Conservation (phyloP, 2,113 vertebrate species). For the Thunnus maccoyii region DNA sequence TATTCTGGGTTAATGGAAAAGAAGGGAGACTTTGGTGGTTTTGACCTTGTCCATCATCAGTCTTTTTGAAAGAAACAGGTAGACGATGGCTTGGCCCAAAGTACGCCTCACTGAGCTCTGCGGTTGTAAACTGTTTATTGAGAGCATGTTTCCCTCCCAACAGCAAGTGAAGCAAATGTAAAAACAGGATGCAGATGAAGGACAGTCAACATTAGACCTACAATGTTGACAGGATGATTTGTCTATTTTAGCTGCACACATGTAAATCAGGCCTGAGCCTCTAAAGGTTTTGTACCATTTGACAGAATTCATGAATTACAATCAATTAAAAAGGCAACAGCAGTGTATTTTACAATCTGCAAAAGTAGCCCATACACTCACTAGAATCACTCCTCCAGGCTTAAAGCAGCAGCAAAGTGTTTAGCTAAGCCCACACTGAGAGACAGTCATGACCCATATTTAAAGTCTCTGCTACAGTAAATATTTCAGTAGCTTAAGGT, state of each 20-base stretch:
- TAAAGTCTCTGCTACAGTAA: conserved; percentile 28
- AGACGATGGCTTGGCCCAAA: not conserved
- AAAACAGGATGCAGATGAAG: conserved; percentile 36
- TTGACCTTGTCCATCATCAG: not conserved
- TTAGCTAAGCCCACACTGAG: conserved; percentile 14
- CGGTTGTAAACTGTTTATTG: conserved; percentile 47
- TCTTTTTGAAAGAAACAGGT: conserved; percentile 7
- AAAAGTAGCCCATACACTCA: conserved; percentile 21
- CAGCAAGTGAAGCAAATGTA: conserved; percentile 26
- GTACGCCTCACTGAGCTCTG: conserved; percentile 3
- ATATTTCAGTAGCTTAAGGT: conserved; percentile 32
- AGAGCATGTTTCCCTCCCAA: conserved; percentile 14
- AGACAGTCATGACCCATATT: conserved; percentile 18
- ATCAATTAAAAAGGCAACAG: conserved; percentile 41
- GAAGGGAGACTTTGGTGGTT: not conserved
- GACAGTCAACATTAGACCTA: conserved; percentile 1
- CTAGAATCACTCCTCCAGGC: not conserved
- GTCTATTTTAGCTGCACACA: conserved; percentile 60
- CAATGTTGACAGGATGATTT: not conserved
- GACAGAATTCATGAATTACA: conserved; percentile 35
- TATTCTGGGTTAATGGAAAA: not conserved
- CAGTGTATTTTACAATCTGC: conserved; percentile 31
- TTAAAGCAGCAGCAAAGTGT: conserved; percentile 35
- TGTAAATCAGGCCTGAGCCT: conserved; percentile 21
- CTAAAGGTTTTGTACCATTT: conserved; percentile 30